Evolutionary conservation across 2,113 vertebrate genomes (phyloP).

Genomic region (Pleuronectes platessa): DNA sequence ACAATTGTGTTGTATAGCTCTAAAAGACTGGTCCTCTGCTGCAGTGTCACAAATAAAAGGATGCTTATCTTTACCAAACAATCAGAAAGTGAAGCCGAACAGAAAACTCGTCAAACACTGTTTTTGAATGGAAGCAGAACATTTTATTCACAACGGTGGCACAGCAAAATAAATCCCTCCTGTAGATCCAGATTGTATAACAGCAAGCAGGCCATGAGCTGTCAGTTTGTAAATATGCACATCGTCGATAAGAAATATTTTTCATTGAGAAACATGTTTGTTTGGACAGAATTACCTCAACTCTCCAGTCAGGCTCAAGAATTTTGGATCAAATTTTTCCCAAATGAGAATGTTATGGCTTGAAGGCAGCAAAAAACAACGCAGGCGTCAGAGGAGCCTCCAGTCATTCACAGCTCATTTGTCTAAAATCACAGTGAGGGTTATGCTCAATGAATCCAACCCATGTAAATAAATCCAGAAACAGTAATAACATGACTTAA

Average conservation of each 20-base stretch:
- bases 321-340: conserved; percentile 21
- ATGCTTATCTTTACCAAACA: not conserved
- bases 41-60: not conserved
- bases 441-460: conserved; percentile 20
- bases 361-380: conserved; percentile 52
- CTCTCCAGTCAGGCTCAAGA: conserved; percentile 2
- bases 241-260: conserved; percentile 25
- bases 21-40: not conserved
- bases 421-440: conserved; percentile 20
- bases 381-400: conserved; percentile 37
- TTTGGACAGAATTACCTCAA: conserved; percentile 42
- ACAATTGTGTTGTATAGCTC: too few relatives aligned
- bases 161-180: conserved; percentile 62
- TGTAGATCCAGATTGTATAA: conserved; percentile 40
- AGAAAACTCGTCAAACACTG: conserved; percentile 10
- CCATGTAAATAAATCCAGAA: conserved; percentile 26
- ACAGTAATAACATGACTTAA: conserved; percentile 32
- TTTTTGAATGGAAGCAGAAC: conserved; percentile 61
- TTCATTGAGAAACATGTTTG: conserved; percentile 21
- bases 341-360: conserved; percentile 41
- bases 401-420: conserved; percentile 38
- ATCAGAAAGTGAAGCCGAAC: conserved; percentile 2
- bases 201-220: conserved; percentile 49
- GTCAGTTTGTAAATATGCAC: conserved; percentile 44
- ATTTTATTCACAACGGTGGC: conserved; percentile 70